Conservation (phyloP, 2,113 vertebrate species). For the human (Homo sapiens) region DNA sequence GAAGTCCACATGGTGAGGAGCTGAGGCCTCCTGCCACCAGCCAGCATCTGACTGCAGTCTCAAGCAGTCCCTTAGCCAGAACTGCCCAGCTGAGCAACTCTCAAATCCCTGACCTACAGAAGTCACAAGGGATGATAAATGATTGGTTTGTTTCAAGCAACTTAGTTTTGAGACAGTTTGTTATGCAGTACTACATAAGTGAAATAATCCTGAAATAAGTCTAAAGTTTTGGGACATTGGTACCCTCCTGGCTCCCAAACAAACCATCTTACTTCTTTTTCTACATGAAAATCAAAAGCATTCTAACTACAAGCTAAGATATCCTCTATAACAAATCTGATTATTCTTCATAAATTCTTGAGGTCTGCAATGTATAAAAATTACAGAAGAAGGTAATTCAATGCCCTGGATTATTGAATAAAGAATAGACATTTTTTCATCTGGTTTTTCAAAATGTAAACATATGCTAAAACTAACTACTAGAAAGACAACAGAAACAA, state of each 20-base stretch:
- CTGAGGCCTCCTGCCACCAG: background rate
- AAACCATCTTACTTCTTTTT: background rate
- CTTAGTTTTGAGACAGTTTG: background rate
- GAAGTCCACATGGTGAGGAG: background rate
- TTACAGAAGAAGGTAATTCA: background rate
- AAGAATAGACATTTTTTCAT: background rate
- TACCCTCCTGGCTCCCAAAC: background rate
- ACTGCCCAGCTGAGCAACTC: background rate
- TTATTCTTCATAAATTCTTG: background rate
- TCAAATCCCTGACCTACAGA: background rate
- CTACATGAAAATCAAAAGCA: background rate
- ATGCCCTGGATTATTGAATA: background rate
- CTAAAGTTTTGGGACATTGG: background rate
- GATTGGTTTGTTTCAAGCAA: background rate
- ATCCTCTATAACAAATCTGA: background rate
- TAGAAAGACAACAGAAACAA: background rate
- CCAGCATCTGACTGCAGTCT: background rate
- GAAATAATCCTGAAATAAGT: background rate
- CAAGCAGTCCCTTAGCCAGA: background rate
- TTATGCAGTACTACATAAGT: background rate
- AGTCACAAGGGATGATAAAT: background rate
- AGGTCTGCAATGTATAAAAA: background rate
- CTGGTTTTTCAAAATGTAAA: slow-evolving; percentile 10
- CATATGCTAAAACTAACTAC: background rate
- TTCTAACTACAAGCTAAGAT: background rate